Evolutionary conservation across 2,113 vertebrate species (phyloP), one percentile per base, ranked within the genome.

Genomic region (Anolis carolinensis): DNA sequence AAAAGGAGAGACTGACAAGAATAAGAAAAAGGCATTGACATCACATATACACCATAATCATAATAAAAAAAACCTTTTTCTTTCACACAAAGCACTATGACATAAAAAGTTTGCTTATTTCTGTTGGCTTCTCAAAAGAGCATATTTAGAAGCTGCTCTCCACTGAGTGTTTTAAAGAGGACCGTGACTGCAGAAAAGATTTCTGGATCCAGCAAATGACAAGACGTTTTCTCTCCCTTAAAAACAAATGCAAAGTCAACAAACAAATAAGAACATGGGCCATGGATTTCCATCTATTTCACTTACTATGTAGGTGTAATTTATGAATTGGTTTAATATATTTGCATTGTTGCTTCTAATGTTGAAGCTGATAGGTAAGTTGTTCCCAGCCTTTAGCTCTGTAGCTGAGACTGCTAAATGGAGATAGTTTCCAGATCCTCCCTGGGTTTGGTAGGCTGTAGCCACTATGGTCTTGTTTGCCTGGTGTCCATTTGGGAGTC

Each of bases 371-470:
- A 99, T 5, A 0, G 91, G 48, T 9, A 98, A 63, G 0, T 16
- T 91, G 0, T 96, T 92, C 0, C 97, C 95, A 0, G 95, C 91
- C 23, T 88, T 94, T 1, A 85, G 85, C 78, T 94, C 92, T 0
- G 9, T 1, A 0, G 80, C 44, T 0, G 89, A 44, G 67, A 96
- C 83, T 0, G 95, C 94, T 87, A 99, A 89, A 86, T 98, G 94
- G 1, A 99, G 94, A 90, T 96, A 96, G 92, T 98, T 98, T 7
- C 85, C 88, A n/a, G n/a, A n/a, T n/a, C n/a, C n/a, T 0, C 0
- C 52, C 10, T 93, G 89, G 44, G 96, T 82, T 2, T 0, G 10
- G n/a, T 98, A 98, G 1, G 97, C 94, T 0, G 76, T 0, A 0
- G 97, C 92, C 0, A 30, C 50, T 92, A 97, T 87, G 7, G 86